Conservation (phyloP, 2,113 vertebrate species). For the Aldabrachelys gigantea region DNA sequence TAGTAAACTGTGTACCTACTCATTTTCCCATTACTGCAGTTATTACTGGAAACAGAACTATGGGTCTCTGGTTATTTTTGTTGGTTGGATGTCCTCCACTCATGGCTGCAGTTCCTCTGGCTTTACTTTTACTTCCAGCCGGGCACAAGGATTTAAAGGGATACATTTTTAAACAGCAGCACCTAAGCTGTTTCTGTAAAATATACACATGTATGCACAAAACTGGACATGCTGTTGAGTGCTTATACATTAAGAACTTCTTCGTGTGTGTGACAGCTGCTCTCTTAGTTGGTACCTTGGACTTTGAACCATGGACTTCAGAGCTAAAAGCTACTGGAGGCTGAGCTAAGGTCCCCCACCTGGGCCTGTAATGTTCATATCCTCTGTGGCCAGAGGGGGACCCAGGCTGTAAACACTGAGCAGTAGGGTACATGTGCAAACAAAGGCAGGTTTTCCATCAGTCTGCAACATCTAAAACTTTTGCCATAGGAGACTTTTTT, state of each 20-base stretch:
- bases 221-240: not conserved
- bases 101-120: not conserved
- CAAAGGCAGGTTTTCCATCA: not conserved
- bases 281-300: not conserved
- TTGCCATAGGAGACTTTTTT: not conserved
- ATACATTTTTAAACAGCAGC: not conserved
- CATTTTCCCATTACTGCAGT: constrained; percentile 2
- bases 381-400: not conserved
- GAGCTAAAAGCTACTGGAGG: not conserved
- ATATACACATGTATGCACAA: no score
- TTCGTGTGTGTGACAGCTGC: not conserved
- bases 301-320: not conserved
- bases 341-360: not conserved
- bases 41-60: not conserved
- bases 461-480: not conserved
- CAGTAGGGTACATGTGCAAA: not conserved
- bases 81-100: not conserved
- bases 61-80: constrained; percentile 20
- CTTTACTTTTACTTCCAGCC: not conserved
- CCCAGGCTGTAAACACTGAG: not conserved
- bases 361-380: not conserved
- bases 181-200: not conserved
- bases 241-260: not conserved
- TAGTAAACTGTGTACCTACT: not conserved
- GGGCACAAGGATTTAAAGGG: not conserved